Evolutionary conservation across 2,113 vertebrate species (phyloP).

Genomic region (Catharus fuscescens): DNA sequence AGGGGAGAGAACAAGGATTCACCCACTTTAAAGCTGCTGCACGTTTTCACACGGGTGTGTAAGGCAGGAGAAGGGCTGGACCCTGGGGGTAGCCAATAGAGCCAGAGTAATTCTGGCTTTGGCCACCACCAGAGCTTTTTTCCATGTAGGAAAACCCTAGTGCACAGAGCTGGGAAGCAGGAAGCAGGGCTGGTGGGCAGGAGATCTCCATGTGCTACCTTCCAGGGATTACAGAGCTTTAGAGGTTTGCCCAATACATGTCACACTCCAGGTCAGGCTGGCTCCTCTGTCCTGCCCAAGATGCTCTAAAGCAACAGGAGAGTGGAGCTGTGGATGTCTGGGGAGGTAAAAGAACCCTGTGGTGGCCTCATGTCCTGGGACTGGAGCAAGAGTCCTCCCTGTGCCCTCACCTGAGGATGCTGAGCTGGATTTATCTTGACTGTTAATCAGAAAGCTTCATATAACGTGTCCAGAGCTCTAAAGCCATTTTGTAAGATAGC

Average conservation of each 20-base stretch:
- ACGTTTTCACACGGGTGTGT: background rate
- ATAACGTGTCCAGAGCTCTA: slow-evolving; percentile 41
- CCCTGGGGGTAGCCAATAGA: background rate
- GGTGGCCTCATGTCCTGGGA: background rate
- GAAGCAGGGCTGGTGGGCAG: background rate
- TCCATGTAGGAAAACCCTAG: background rate
- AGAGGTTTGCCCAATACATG: background rate
- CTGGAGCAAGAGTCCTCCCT: background rate
- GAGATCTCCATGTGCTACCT: background rate
- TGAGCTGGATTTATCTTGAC: slow-evolving; percentile 38
- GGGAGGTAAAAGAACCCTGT: background rate
- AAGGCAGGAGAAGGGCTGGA: background rate
- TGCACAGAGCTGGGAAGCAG: background rate
- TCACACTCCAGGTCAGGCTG: background rate
- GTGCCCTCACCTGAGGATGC: background rate
- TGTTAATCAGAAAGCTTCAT: slow-evolving; percentile 47
- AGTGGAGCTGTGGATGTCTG: background rate
- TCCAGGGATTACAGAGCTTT: slow-evolving; percentile 12
- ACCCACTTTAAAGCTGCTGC: slow-evolving; percentile 8
- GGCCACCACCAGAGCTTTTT: rapidly evolving
- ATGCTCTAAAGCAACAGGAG: background rate
- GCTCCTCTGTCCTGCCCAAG: background rate
- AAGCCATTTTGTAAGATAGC: slow-evolving; percentile 72
- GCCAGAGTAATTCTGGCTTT: background rate
- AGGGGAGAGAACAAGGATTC: background rate